Percentiles rank a stretch among this genome's conserved stretches.
Conservation (phyloP, 2,113 vertebrate genomes). For the Ranitomeya imitator region DNA sequence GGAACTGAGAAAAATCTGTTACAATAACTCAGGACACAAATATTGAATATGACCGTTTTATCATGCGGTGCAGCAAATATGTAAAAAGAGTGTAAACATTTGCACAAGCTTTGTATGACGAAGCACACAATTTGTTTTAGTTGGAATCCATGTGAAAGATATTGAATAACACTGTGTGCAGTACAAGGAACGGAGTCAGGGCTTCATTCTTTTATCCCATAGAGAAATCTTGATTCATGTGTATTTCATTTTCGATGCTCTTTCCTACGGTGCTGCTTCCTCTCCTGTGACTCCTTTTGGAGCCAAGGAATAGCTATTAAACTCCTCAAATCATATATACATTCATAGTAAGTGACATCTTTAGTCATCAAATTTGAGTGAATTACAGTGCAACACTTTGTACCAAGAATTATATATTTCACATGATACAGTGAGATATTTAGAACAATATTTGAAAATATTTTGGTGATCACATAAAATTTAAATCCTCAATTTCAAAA, state of each 20-base stretch:
- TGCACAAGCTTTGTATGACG: slow-evolving; percentile 30
- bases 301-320: slow-evolving; percentile 71
- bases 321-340: slow-evolving; percentile 60
- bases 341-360: slow-evolving; percentile 60
- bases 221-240: slow-evolving; percentile 68
- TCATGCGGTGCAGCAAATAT: slow-evolving; percentile 5
- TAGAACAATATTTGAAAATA: not conserved
- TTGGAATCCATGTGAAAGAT: slow-evolving; percentile 43
- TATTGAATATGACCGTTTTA: slow-evolving; percentile 19
- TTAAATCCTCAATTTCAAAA: too few species aligned
- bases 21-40: not conserved
- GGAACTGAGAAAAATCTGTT: not conserved
- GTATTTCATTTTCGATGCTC: slow-evolving; percentile 73
- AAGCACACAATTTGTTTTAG: slow-evolving; percentile 36
- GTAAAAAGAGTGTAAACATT: slow-evolving; percentile 35
- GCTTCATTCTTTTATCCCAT: slow-evolving; percentile 64
- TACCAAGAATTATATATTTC: not conserved
- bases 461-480: not conserved
- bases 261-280: slow-evolving; percentile 71
- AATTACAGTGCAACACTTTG: not conserved
- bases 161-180: slow-evolving; percentile 60
- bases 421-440: not conserved
- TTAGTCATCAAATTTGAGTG: not conserved
- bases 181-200: slow-evolving; percentile 56
- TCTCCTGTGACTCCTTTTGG: slow-evolving; percentile 69